A percentile compares a stretch with the other conserved stretches of the same genome.
These are phyloP conservation scores for Lysiphlebus fabarum DNA, from an alignment of 1,140 invertebrate genomes.

Conservation along the genomic window DNA sequence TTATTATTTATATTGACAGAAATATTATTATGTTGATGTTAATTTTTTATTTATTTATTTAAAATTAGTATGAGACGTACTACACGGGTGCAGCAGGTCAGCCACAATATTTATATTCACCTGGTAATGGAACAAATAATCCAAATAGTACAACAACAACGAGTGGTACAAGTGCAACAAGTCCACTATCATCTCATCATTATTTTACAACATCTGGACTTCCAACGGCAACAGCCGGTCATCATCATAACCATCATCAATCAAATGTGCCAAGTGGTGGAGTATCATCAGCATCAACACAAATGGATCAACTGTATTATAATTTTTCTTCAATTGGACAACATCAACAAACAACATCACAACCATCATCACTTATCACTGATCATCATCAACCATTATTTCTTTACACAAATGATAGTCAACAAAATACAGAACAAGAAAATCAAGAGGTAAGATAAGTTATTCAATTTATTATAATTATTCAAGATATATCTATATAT, in stretches of 20 bases:
- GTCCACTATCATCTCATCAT: slow-evolving; percentile 41
- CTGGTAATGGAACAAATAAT: slow-evolving; percentile 38
- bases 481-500: not conserved
- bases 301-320: slow-evolving; percentile 49
- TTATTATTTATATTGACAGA: no score
- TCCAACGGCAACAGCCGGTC: slow-evolving; percentile 25
- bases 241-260: slow-evolving; percentile 38
- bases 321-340: slow-evolving; percentile 39
- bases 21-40: not conserved
- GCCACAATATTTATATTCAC: slow-evolving; percentile 42
- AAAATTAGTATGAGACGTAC: slow-evolving; percentile 49
- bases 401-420: slow-evolving; percentile 46
- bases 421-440: slow-evolving; percentile 38
- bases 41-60: slow-evolving; percentile 15
- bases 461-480: not conserved
- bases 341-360: slow-evolving; percentile 32
- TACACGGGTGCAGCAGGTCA: slow-evolving; percentile 47
- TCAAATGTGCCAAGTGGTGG: slow-evolving; percentile 32
- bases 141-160: slow-evolving; percentile 34
- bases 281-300: slow-evolving; percentile 34
- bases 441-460: slow-evolving; percentile 42
- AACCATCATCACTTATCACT: no score
- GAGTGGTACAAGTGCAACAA: slow-evolving; percentile 40
- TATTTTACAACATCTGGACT: slow-evolving; percentile 43
- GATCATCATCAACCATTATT: slow-evolving; percentile 45